Percentiles rank a stretch among this genome's conserved stretches.
These are phyloP conservation scores for Myripristis jacobus DNA, from an alignment of 2,797 vertebrate genomes.

Conservation along the genomic window DNA sequence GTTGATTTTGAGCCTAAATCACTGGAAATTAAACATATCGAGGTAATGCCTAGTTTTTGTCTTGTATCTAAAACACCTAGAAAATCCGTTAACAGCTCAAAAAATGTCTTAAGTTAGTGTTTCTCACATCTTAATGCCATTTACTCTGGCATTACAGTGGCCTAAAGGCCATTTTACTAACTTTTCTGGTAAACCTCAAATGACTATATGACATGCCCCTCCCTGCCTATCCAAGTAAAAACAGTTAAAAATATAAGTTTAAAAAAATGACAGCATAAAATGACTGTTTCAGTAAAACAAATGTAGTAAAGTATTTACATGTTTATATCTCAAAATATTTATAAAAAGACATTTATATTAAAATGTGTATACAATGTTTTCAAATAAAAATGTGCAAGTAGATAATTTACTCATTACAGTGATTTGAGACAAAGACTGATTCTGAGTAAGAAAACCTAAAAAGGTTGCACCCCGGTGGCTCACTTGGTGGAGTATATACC, in stretches of 20 bases:
- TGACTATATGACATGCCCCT: background rate
- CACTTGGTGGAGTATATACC: no score
- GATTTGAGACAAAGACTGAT: slow-evolving; percentile 1
- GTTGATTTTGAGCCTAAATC: no score
- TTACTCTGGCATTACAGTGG: background rate
- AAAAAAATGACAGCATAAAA: no score
- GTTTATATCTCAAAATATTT: slow-evolving; percentile 21
- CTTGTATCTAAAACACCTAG: no score
- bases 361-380: slow-evolving; percentile 12
- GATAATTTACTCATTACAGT: slow-evolving; percentile 6
- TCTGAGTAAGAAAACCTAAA: background rate
- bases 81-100: no score
- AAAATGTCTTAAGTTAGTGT: no score
- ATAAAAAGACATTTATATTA: background rate
- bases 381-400: slow-evolving; percentile 4
- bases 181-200: background rate
- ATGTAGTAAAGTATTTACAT: slow-evolving; percentile 5
- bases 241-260: no score
- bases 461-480: no score
- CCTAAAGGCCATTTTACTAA: background rate
- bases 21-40: no score
- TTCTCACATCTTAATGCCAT: no score
- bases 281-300: background rate
- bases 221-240: slow-evolving; percentile 1
- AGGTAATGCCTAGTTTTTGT: no score